Conservation (phyloP, 2,113 vertebrate species). For the Colinus virginianus region DNA sequence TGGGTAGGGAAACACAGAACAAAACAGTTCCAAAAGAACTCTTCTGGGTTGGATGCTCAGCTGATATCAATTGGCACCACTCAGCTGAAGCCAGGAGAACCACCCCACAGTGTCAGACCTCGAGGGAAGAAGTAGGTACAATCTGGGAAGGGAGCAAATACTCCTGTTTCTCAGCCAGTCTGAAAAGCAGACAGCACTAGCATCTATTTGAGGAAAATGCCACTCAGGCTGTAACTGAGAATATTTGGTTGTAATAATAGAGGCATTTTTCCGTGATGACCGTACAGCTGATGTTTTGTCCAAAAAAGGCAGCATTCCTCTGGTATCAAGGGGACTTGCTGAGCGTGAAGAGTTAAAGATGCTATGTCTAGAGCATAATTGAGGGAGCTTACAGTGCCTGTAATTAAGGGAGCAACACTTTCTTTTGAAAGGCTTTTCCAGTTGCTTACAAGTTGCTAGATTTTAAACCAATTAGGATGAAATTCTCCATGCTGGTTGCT, state of each 20-base stretch:
- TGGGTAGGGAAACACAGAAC: background rate
- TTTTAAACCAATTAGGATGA: background rate
- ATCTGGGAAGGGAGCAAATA: background rate
- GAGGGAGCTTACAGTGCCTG: background rate
- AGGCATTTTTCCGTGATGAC: slow-evolving; percentile 4
- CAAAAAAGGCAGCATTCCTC: background rate
- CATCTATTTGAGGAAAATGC: background rate
- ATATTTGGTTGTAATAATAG: background rate
- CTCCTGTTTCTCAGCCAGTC: background rate
- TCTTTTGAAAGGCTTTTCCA: background rate
- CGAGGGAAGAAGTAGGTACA: background rate
- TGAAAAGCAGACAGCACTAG: background rate
- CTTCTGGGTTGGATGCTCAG: background rate
- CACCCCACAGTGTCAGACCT: background rate
- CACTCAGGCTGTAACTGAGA: background rate
- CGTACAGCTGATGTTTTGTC: background rate
- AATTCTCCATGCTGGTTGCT: background rate
- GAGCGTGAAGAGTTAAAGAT: background rate
- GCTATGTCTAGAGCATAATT: background rate
- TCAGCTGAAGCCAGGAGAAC: background rate
- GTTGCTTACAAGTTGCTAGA: background rate
- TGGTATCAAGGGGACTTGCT: background rate
- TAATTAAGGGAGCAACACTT: background rate
- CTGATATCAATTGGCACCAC: background rate
- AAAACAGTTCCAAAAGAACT: background rate